Base-by-base conservation (phyloP, 2,888 invertebrate species). In the Pasiphila rectangulata region DNA sequence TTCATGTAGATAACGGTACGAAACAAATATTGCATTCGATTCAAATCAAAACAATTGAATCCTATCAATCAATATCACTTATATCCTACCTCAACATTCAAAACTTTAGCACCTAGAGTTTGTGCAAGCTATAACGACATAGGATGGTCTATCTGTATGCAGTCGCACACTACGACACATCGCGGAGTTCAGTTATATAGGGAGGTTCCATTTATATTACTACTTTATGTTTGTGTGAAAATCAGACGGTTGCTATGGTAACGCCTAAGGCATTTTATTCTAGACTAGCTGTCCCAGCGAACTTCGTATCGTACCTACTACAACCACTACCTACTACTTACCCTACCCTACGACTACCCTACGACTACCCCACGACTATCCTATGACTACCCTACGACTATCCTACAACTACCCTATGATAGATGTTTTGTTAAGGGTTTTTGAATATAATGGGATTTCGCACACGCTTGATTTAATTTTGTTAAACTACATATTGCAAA, bases 111-210 rank as follows among this genome's bases (percentile, higher is more conserved):
- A 10, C 17, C 32, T 16, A 10, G 9, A 16, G 4, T n/a, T 32
- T 9, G 32, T 10, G 17, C 32, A 16, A 17, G 27, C 13, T 13
- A 3, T 13, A 7, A 3, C 27, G 6, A 12, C 12, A 32, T 17
- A 32, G 17, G 32, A 17, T 30, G 32, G 17, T n/a, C n/a, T 10
- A 32, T 32, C 17, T 10, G 24, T 35, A 35, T 54, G 63, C 62
- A 62, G 52, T 67, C 68, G 43, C 74, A 72, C 70, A 67, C 68
- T 58, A 41, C 37, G 50, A 39, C 46, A 37, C 47, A 58, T 64
- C 68, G 69, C 57, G 62, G 68, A 70, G 64, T 74, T 73, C 76
- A 76, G 74, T 81, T 79, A 71, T 69, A 65, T 73, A 13, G 40
- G 37, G 29, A 35, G 20, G 35, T 35, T 36, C n/a, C 29, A 34